phyloP scores from a whole-genome alignment of 1,140 invertebrate genomes.

The Trigoniulus corallinus region DNA sequence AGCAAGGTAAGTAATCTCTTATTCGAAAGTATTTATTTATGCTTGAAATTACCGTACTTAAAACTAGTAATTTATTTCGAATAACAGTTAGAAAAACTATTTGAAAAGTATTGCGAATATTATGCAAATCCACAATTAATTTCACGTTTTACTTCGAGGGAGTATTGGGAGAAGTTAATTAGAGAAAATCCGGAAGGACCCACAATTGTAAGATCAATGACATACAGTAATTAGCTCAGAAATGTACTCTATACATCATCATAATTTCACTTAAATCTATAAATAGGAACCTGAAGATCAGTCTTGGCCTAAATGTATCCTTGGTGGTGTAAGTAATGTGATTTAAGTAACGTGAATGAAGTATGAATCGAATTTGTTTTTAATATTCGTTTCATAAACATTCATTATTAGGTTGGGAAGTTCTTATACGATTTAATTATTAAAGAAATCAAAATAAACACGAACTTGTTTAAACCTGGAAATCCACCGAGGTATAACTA shows the following conservation, averaged over 20 bases:
- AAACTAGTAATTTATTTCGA: neutral
- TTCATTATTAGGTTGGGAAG: slow-evolving; percentile 44
- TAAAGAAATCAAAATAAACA: slow-evolving; percentile 63
- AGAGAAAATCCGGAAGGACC: neutral
- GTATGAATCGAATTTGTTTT: neutral
- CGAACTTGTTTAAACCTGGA: slow-evolving; percentile 37
- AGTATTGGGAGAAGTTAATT: neutral
- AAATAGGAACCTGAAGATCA: neutral
- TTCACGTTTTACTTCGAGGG: no score
- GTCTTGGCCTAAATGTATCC: neutral
- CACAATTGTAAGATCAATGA: neutral
- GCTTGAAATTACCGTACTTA: neutral
- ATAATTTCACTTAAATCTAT: no score
- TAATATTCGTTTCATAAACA: neutral
- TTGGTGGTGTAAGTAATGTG: neutral
- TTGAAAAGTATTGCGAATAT: no score
- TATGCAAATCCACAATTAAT: no score
- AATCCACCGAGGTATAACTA: slow-evolving; percentile 32
- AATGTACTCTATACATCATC: neutral
- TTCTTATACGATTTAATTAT: slow-evolving; percentile 77
- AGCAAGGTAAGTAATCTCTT: neutral
- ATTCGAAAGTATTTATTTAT: neutral
- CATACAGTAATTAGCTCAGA: neutral
- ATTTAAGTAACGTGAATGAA: neutral
- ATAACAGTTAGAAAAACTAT: no score